phyloP scores from a whole-genome alignment of 2,113 vertebrate genomes.

The Lepus europaeus region DNA sequence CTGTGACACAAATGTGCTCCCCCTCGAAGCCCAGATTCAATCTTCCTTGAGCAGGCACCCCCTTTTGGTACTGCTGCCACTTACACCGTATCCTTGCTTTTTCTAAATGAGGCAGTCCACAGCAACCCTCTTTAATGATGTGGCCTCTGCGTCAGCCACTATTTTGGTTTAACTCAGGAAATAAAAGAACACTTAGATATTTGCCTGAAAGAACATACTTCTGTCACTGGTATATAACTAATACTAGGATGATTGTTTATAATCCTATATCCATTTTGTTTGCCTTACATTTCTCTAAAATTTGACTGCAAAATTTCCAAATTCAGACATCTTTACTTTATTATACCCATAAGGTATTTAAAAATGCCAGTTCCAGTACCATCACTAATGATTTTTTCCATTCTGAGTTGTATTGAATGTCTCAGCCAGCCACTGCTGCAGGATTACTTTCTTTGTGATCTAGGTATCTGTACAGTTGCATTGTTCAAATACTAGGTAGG shows the following conservation, averaged over 20 bases:
- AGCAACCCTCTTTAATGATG: not conserved
- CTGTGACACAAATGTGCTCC: not conserved
- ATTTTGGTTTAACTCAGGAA: not conserved
- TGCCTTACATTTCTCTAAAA: constrained; percentile 9
- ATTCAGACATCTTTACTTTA: not conserved
- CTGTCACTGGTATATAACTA: not conserved
- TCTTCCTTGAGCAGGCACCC: not conserved
- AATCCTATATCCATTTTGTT: not conserved
- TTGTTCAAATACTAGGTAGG: not conserved
- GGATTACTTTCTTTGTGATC: not conserved
- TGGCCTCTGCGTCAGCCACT: not conserved
- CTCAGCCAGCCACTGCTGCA: not conserved
- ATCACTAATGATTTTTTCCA: not conserved
- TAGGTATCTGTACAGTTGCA: not conserved
- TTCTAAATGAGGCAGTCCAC: not conserved
- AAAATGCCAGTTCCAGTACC: not conserved
- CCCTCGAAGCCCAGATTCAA: not conserved
- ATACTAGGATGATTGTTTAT: not conserved
- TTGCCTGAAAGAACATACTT: not conserved
- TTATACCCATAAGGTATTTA: not conserved
- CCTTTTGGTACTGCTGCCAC: not conserved
- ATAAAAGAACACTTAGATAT: not conserved
- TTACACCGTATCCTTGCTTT: not conserved
- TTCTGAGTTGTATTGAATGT: not conserved
- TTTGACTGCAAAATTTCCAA: not conserved